These are phyloP conservation scores for Anastrepha ludens DNA, from an alignment of 1,140 invertebrate genomes.

Conservation along the genomic window DNA sequence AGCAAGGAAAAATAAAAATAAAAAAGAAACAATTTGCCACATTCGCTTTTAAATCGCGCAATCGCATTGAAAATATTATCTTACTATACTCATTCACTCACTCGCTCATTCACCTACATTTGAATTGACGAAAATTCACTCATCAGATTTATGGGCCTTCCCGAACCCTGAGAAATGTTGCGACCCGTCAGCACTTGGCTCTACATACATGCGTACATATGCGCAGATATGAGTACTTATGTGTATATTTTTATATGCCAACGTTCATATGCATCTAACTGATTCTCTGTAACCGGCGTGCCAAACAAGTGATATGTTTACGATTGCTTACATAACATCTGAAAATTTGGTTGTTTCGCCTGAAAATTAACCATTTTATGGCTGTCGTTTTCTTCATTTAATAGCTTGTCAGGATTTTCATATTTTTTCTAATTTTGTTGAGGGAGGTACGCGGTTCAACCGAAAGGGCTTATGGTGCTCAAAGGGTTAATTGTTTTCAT, in stretches of 20 bases:
- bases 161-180: slow-evolving; percentile 42
- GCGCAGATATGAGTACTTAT: not conserved
- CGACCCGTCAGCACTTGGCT: not conserved
- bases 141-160: slow-evolving; percentile 43
- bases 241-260: not conserved
- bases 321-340: slow-evolving; percentile 30
- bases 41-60: slow-evolving; percentile 17
- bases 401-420: not conserved
- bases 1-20: not conserved
- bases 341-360: slow-evolving; percentile 19
- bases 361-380: slow-evolving; percentile 13
- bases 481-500: slow-evolving; percentile 4
- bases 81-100: not conserved
- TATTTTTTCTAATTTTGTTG: not conserved
- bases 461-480: not conserved
- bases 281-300: not conserved
- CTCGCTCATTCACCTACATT: not conserved
- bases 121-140: slow-evolving; percentile 26
- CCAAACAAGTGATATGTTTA: slow-evolving; percentile 47
- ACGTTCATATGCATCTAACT: not conserved
- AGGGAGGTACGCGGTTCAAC: not conserved
- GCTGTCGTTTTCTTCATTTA: slow-evolving; percentile 21
- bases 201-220: not conserved
- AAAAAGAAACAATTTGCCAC: not conserved
- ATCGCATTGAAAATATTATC: not conserved